Evolutionary conservation across 2,797 vertebrate species (phyloP).

Genomic region (Bradypodion ventrale): DNA sequence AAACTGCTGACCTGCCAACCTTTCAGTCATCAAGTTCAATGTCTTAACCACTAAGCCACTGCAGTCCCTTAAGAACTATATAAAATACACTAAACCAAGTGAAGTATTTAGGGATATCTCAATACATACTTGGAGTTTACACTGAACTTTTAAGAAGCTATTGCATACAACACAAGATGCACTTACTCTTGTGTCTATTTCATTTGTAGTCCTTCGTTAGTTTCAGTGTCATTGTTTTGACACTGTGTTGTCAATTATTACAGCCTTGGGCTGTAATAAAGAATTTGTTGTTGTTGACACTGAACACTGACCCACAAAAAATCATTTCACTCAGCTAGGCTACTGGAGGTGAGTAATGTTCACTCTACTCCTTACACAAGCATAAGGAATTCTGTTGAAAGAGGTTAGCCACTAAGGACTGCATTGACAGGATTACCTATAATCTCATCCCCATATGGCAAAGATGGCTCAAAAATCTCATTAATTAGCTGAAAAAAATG

Average conservation of each 20-base stretch:
- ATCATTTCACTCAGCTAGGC: neutral
- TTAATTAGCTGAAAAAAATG: constrained; percentile 5
- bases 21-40: no score
- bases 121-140: neutral
- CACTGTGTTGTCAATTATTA: no score
- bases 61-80: neutral
- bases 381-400: neutral
- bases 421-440: neutral
- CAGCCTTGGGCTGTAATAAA: no score
- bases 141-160: neutral
- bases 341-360: neutral
- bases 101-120: neutral
- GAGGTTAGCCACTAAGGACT: neutral
- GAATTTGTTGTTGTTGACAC: no score
- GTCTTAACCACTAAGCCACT: no score
- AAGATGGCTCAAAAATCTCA: neutral
- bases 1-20: no score
- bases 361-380: neutral
- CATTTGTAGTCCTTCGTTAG: neutral
- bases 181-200: neutral
- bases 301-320: neutral
- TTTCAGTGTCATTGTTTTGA: neutral
- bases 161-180: neutral
- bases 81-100: neutral
- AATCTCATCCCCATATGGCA: constrained; percentile 1